Evolutionary conservation across 2,113 vertebrate genomes (phyloP), one percentile per base, ranked within the genome.

Genomic region (Tachycineta bicolor): DNA sequence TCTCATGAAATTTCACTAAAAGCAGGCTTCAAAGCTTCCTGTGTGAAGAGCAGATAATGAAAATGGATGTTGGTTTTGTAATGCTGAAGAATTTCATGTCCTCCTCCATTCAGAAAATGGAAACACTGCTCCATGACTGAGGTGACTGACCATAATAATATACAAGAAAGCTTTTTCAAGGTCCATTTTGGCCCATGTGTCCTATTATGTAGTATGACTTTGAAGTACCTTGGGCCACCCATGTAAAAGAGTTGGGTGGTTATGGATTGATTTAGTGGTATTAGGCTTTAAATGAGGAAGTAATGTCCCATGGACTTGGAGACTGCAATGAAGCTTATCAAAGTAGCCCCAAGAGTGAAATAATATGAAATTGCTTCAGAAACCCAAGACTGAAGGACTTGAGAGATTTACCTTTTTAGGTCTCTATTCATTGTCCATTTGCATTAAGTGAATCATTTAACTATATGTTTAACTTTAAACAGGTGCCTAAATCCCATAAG

Each of bases 201-300:
- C 62, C 87, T 93, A 62, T 91, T 87, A 95, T 50, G 55, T 73
- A 90, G 62, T 58, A 76, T 96, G 94, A 97, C 96, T 97, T 97
- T 96, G 83, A 96, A 95, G 87, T 96, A 94, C 78, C 89, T 91
- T 84, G 84, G 78, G 84, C 81, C 53, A 87, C 80, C 82, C 46
- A 59, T 76, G 93, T 94, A 80, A 93, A 95, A 87, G 74, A 97
- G 78, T 87, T 93, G 96, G 95, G 93, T 97, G 94, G 93, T 94
- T 96, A 95, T 83, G 77, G 93, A 89, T 83, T 96, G 94, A 95
- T 97, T 96, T 94, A 96, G 84, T 64, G 7, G 75, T 53, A 92
- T 97, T 96, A 95, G 78, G 74, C 70, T 95, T 95, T 96, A 96
- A 97, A 96, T 8, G 50, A 91, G 93, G 55, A 96, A 94, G 93